Base-by-base conservation (phyloP, 2,888 invertebrate genomes). In the Tanytarsus gracilentus region DNA sequence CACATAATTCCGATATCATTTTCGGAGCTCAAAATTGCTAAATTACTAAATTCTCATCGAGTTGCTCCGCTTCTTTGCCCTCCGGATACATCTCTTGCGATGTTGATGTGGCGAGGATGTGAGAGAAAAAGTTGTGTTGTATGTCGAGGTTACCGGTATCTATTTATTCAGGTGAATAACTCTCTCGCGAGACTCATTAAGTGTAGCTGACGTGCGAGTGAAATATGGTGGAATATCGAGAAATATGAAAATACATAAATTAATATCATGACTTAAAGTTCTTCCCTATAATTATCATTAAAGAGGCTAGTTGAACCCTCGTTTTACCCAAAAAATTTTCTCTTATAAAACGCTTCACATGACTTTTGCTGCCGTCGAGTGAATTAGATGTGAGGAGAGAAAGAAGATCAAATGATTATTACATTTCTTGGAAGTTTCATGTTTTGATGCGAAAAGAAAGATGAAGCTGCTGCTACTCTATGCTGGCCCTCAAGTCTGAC, bases 141-240 rank as follows among this genome's bases (percentile, higher is more conserved):
- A 16, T 44, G 9, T 48, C 25, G 23, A 9, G 9, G 26, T 21
- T 53, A 29, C 29, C 27, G 29, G 30, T 51, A 33, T 53, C n/a
- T n/a, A n/a, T n/a, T n/a, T n/a, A n/a, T 36, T 53, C 53, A 53
- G 53, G 53, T 53, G 53, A 53, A 51, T 27, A 51, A 51, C 27
- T 30, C 44, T 23, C 18, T 18, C 18, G 23, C 44, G 23, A 49
- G 16, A 27, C 25, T 51, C 30, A 51, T 29, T 29, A 51, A 30
- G 11, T 30, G 51, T 21, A 30, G 29, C 51, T 51, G 51, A 51
- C 51, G 51, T 51, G 30, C 51, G 30, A 33, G 53, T 53, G 53
- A 53, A 53, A 53, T 53, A 53, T 53, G 53, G 44, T 36, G 36
- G 53, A 36, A 30, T 23, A n/a, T n/a, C n/a, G 53, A 53, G 23